Base-by-base conservation (phyloP, 2,113 vertebrate species). In the Seriola aureovittata region DNA sequence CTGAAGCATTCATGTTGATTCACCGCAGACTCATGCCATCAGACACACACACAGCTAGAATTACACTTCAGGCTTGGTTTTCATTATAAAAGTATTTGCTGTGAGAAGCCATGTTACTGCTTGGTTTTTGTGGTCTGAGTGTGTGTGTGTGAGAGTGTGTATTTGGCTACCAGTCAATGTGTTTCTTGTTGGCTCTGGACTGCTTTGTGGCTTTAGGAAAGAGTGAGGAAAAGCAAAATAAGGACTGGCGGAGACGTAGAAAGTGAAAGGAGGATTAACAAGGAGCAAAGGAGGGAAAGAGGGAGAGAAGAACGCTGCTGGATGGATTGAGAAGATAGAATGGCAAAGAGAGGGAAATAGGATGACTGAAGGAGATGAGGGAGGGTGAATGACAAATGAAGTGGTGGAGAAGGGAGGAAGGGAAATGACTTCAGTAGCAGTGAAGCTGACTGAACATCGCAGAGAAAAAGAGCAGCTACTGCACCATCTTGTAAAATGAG, bases 51-150 rank as follows among this genome's bases (percentile, higher is more conserved):
- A 4, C 40, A 74, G 66, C 48, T 79, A 40, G 42, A 50, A 52
- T 82, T 79, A 58, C 75, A 62, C 70, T 79, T 19, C 3, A 82
- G 71, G n/a, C 59, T 84, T 88, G 90, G 63, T 88, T 82, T 85
- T 84, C 76, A 90, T 87, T 87, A 85, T 57, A 69, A 81, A 87
- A 87, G 58, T 84, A 88, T 89, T 87, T 77, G 48, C 21, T 68
- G 21, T 38, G 34, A 74, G 70, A 83, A 78, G 59, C 58, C 62
- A 63, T 72, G 76, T 78, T 58, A 63, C 69, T 86, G 82, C 44
- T 82, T 57, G 81, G 79, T 62, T 78, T 86, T 38, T 90, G 89
- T 76, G 87, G 83, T 83, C 21, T 44, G 16, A 7, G 17, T 16
- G 67, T 58, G 82, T 74, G 29, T 16, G 78, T 42, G 66, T 75